Percentiles rank a stretch among this genome's conserved stretches.
These are phyloP conservation scores for Rattus rattus DNA, from an alignment of 2,113 vertebrate genomes.

Conservation along the genomic window DNA sequence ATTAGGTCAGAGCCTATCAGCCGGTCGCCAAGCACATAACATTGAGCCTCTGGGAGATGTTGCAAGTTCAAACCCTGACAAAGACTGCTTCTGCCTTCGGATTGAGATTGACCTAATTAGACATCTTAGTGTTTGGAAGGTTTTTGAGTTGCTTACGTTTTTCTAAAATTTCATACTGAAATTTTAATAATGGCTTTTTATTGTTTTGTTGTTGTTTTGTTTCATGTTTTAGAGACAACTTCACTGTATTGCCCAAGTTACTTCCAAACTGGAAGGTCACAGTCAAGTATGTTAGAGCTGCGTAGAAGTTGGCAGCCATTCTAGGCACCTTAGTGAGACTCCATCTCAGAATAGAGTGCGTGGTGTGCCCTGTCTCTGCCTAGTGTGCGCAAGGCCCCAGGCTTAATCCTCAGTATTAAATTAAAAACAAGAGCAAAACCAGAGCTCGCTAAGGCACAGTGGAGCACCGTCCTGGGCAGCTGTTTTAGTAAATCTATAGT, in stretches of 20 bases:
- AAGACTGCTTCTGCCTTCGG: background rate
- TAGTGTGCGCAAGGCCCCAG: too few species aligned
- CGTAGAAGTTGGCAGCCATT: background rate
- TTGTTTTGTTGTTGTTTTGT: background rate
- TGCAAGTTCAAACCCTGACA: background rate
- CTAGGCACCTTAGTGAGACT: background rate
- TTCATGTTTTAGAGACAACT: background rate
- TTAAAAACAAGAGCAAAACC: too few species aligned
- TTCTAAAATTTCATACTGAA: background rate
- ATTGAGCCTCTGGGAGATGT: background rate
- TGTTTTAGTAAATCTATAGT: background rate
- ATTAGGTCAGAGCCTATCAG: background rate
- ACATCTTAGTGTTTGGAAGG: background rate
- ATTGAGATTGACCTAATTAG: background rate
- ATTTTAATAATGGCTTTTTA: too few species aligned
- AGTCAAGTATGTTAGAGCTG: background rate
- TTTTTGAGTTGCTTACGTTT: background rate
- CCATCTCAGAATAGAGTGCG: background rate
- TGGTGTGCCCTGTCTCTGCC: background rate
- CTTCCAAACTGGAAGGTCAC: background rate
- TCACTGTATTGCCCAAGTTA: background rate
- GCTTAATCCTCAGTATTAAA: background rate
- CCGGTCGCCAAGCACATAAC: background rate
- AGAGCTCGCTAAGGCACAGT: background rate
- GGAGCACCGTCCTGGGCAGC: background rate